Evolutionary conservation across 2,113 vertebrate genomes (phyloP).

Genomic region (Dicaeum eximium): DNA sequence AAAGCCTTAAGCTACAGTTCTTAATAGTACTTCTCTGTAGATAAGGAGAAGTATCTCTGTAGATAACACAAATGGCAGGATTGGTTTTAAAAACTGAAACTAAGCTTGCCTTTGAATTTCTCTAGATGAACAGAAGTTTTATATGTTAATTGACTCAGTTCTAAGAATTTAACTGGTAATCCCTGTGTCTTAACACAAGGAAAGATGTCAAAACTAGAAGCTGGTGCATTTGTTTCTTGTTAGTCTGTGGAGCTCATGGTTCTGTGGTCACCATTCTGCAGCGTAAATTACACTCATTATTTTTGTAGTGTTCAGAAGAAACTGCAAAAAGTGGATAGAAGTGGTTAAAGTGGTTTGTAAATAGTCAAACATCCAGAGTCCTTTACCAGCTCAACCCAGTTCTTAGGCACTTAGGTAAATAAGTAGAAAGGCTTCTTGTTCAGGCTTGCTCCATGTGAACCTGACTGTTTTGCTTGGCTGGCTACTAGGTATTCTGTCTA

Average conservation of each 20-base stretch:
- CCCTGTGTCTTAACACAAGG: neutral
- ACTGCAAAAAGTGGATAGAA: conserved; percentile 68
- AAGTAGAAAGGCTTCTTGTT: conserved; percentile 90
- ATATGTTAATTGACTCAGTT: neutral
- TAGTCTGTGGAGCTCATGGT: neutral
- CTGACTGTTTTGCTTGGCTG: conserved; percentile 88
- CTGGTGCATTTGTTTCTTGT: neutral
- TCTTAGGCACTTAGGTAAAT: conserved; percentile 73
- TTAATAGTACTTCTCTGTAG: neutral
- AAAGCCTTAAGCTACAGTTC: neutral
- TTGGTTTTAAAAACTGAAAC: neutral
- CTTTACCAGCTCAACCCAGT: conserved; percentile 70
- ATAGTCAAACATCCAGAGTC: conserved; percentile 64
- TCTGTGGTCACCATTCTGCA: neutral
- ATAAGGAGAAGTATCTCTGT: neutral
- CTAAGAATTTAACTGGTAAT: neutral
- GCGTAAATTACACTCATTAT: neutral
- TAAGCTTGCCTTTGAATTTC: neutral
- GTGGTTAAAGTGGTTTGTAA: conserved; percentile 75
- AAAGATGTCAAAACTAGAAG: neutral
- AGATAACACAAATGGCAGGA: neutral
- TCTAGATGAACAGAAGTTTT: neutral
- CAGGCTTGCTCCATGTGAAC: conserved; percentile 88
- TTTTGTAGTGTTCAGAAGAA: conserved; percentile 33
- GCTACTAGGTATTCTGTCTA: conserved; percentile 90